phyloP scores from a whole-genome alignment of 2,888 invertebrate genomes.

The Patella ulyssiponensis region DNA sequence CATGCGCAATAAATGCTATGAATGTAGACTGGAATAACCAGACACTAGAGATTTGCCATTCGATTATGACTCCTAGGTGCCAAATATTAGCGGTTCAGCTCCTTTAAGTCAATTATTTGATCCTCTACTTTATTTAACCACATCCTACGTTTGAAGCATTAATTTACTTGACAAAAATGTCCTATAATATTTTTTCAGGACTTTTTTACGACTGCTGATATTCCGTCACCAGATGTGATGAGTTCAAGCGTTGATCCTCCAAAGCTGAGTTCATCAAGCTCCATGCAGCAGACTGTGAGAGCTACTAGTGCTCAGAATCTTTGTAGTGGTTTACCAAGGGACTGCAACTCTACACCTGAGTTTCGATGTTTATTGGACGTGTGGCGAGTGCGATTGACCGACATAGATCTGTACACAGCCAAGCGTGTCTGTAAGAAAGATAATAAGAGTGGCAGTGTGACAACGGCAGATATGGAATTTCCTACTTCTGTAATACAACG shows the following conservation, averaged over 20 bases:
- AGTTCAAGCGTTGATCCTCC: conserved; percentile 49
- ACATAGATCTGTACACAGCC: conserved; percentile 85
- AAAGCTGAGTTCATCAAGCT: conserved; percentile 16
- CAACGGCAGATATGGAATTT: conserved; percentile 63
- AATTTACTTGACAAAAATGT: too few species aligned
- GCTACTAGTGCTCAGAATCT: conserved; percentile 11
- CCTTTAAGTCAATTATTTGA: too few species aligned
- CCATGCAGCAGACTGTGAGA: conserved; percentile 8
- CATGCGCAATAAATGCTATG: too few species aligned
- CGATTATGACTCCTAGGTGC: too few species aligned
- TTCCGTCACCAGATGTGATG: conserved; percentile 24
- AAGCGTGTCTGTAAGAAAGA: conserved; percentile 68
- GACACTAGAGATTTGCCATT: too few species aligned
- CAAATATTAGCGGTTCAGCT: too few species aligned
- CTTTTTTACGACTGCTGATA: conserved; percentile 13
- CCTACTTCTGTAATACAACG: conserved; percentile 66
- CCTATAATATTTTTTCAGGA: too few species aligned
- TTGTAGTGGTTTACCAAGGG: neutral
- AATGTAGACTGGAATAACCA: too few species aligned
- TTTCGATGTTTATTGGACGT: conserved; percentile 80
- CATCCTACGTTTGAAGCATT: too few species aligned
- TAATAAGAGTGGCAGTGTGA: conserved; percentile 37
- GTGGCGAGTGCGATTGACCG: conserved; percentile 81
- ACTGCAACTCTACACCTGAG: conserved; percentile 6
- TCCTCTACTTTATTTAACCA: too few species aligned